Evolutionary conservation across 2,113 vertebrate species (phyloP), one percentile per base, ranked within the genome.

Genomic region (Galeopterus variegatus): DNA sequence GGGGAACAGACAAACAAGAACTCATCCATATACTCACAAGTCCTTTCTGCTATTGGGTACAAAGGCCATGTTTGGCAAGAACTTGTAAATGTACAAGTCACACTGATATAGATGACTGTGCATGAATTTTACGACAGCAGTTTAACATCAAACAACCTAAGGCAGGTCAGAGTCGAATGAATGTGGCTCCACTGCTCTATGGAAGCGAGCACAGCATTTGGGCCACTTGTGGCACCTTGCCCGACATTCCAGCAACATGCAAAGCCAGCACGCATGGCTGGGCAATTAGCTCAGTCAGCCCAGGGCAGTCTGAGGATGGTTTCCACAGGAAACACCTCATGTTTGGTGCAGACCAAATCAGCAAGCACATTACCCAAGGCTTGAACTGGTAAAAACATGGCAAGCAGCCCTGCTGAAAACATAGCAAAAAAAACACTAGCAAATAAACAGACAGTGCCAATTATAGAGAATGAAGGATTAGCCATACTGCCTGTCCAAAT

Each of bases 211-310:
- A 54, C 28, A 70, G 54, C 21, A 1, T n/a, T 7, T 64, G 26
- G 75, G 24, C 10, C 31, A 14, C 58, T 2, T 8, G 54, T 28
- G 70, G 33, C 60, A 41, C n/a, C 3, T 23, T n/a, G 80, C 56
- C 60, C 45, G 45, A 75, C 18, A 26, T 76, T 83, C 86, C 69
- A 76, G 88, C 2, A 64, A 64, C 18, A 67, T 0, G 12, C 70
- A 86, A 65, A 75, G 70, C 75, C 36, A 48, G 56, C 54, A 69
- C 0, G 1, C 33, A 33, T 48, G 79, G 56, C 41, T 73, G 77
- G 69, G 70, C 65, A 64, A 75, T 89, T 54, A 81, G 90, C 62
- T 81, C 88, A 77, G 45, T 19, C 12, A 85, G 70, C 60, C 28
- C 72, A 15, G 31, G 5, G 19, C 31, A 0, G 6, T 12, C 5